Percentiles rank a stretch among this genome's conserved stretches.
Evolutionary conservation across 92 coral and sea anemone genomes (phyloP).

Genomic region (Siderastrea radians): DNA sequence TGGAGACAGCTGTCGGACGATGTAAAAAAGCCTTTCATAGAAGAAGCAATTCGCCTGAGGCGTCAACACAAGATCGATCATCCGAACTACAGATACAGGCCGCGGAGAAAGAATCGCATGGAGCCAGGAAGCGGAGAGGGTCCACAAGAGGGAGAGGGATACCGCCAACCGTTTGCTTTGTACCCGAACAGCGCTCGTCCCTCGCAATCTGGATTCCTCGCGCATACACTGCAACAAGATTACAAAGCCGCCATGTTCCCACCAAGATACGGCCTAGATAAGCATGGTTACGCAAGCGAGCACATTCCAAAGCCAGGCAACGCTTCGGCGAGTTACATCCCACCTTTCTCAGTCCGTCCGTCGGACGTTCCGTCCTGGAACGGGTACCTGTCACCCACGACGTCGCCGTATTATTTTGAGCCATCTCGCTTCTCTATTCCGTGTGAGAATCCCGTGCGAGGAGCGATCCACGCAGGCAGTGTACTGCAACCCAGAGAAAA

Average conservation of each 20-base stretch:
- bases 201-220: conserved; percentile 30
- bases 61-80: conserved; percentile 91
- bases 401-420: conserved; percentile 40
- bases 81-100: conserved; percentile 90
- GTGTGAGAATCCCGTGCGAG: conserved; percentile 30
- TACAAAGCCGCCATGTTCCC: conserved; percentile 45
- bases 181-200: conserved; percentile 40
- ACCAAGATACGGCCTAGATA: conserved; percentile 27
- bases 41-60: conserved; percentile 85
- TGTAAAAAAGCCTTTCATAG: conserved; percentile 86
- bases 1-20: conserved; percentile 86
- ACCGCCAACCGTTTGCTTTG: conserved; percentile 34
- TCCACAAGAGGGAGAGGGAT: conserved; percentile 6
- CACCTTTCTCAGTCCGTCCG: conserved; percentile 49
- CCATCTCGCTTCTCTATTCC: conserved; percentile 39
- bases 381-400: conserved; percentile 38
- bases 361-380: conserved; percentile 48
- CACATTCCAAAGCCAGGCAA: conserved; percentile 27
- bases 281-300: conserved; percentile 26
- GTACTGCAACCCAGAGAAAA: conserved; percentile 43
- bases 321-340: conserved; percentile 30
- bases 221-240: conserved; percentile 39
- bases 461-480: conserved; percentile 41
- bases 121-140: conserved; percentile 43
- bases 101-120: conserved; percentile 78